Conservation (phyloP, 2,113 vertebrate species). For the Octodon degus region DNA sequence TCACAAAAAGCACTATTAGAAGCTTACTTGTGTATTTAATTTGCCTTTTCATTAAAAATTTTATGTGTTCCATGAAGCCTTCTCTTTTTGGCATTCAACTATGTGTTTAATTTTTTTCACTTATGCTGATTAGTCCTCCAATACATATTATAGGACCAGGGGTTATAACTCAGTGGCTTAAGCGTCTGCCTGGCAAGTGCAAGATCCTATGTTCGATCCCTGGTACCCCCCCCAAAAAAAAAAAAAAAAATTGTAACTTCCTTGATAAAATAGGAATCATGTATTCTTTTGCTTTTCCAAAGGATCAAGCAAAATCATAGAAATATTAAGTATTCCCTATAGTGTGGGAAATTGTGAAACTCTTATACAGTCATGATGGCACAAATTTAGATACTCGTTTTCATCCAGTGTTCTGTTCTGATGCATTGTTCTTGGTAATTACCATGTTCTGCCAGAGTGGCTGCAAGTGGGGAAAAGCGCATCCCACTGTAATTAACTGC, state of each 20-base stretch:
- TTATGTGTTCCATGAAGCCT: background rate
- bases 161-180: too few species aligned
- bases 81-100: background rate
- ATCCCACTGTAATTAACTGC: background rate
- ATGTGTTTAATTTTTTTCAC: slow-evolving; percentile 22
- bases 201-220: too few species aligned
- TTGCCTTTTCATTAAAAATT: slow-evolving; percentile 58
- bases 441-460: background rate
- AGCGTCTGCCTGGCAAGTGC: too few species aligned
- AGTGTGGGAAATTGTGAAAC: background rate
- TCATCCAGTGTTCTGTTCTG: background rate
- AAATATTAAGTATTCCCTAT: background rate
- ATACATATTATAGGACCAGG: background rate
- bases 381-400: background rate
- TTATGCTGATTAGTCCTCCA: slow-evolving; percentile 26
- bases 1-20: background rate
- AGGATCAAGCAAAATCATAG: background rate
- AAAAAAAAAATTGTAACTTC: background rate
- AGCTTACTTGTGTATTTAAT: slow-evolving; percentile 17
- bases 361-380: background rate
- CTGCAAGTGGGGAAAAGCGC: background rate
- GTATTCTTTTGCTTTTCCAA: slow-evolving; percentile 39
- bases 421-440: background rate
- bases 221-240: too few species aligned
- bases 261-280: background rate